phyloP scores from a whole-genome alignment of 2,888 invertebrate species.

The Glyphotaelius pellucidus region DNA sequence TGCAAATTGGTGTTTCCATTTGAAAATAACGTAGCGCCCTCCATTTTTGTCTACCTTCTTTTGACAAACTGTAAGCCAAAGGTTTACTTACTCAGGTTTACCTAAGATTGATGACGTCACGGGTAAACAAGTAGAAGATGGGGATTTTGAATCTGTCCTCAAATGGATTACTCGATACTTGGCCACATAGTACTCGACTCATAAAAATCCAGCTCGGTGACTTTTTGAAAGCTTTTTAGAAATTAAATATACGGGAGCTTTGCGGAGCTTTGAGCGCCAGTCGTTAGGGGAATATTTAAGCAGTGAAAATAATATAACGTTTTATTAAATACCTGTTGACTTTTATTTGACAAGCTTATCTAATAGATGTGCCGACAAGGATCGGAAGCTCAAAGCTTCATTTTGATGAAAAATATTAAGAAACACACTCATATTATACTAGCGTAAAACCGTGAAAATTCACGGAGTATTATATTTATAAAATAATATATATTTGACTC shows the following conservation, averaged over 20 bases:
- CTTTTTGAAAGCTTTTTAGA: slow-evolving; percentile 29
- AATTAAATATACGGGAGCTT: slow-evolving; percentile 21
- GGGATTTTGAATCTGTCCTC: slow-evolving; percentile 6
- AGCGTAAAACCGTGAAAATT: too few species aligned
- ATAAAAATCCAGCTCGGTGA: slow-evolving; percentile 27
- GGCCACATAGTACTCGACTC: neutral
- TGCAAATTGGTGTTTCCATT: too few species aligned
- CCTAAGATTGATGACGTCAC: slow-evolving; percentile 25
- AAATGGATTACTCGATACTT: slow-evolving; percentile 33
- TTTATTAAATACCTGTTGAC: slow-evolving; percentile 40
- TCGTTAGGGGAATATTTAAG: slow-evolving; percentile 29
- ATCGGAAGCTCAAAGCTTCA: neutral
- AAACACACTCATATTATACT: too few species aligned
- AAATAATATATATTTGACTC: too few species aligned
- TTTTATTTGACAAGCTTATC: slow-evolving; percentile 36
- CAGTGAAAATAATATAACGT: slow-evolving; percentile 22
- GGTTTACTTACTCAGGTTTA: neutral
- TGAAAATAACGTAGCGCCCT: too few species aligned
- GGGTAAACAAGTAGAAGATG: slow-evolving; percentile 10
- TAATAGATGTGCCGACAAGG: neutral
- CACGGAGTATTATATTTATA: too few species aligned
- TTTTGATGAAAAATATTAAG: too few species aligned
- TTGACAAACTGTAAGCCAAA: neutral
- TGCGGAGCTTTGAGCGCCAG: slow-evolving; percentile 4
- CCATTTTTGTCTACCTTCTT: too few species aligned